phyloP scores from a whole-genome alignment of 2,888 invertebrate genomes.

The Pantelozetes paolii region DNA sequence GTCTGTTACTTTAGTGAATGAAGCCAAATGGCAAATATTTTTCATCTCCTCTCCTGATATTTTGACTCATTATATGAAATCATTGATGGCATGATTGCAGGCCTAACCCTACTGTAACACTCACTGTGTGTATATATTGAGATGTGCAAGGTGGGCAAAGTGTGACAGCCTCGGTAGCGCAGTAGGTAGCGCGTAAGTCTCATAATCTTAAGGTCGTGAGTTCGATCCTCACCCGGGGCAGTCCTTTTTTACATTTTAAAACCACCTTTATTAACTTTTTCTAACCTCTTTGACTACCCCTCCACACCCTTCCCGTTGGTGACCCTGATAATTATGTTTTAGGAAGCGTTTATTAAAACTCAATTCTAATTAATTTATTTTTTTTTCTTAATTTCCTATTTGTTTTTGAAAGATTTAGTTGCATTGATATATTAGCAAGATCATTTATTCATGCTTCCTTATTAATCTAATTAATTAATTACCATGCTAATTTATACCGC shows the following conservation, averaged over 20 bases:
- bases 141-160: neutral
- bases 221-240: constrained; percentile 44
- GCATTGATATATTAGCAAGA: too few species aligned
- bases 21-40: neutral
- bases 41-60: neutral
- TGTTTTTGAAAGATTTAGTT: too few species aligned
- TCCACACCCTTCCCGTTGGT: too few species aligned
- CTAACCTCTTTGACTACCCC: too few species aligned
- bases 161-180: constrained; percentile 42
- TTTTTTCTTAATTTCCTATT: too few species aligned
- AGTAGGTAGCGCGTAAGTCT: constrained; percentile 45
- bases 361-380: too few species aligned
- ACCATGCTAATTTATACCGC: too few species aligned
- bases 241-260: constrained; percentile 18
- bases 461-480: too few species aligned
- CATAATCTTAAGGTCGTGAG: constrained; percentile 45
- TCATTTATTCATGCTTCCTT: too few species aligned
- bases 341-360: too few species aligned
- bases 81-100: constrained; percentile 4
- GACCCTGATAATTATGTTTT: too few species aligned
- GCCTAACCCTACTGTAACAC: neutral
- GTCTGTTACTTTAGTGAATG: neutral
- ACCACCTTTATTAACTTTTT: too few species aligned
- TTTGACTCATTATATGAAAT: neutral
- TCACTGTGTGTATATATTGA: neutral